Conservation (phyloP, 2,888 invertebrate species). For the Xiphydria camelus region DNA sequence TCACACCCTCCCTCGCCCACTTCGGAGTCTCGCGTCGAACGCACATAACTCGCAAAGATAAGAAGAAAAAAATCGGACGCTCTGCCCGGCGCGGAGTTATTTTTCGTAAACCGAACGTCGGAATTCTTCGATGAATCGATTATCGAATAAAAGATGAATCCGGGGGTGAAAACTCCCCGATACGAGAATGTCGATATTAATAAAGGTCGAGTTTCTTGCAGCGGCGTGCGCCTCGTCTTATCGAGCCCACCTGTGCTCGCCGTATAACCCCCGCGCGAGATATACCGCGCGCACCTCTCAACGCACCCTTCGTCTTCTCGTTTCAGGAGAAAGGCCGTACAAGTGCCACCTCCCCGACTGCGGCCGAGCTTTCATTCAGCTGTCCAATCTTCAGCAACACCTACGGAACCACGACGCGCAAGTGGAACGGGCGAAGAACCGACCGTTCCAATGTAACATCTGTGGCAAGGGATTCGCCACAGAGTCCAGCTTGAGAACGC, state of each 20-base stretch:
- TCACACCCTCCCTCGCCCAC: no score
- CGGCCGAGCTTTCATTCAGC: conserved; percentile 93
- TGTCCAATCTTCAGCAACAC: conserved; percentile 95
- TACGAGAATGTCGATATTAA: conserved; percentile 52
- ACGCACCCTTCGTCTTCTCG: no score
- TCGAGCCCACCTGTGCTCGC: no score
- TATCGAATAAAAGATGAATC: conserved; percentile 56
- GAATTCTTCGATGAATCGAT: conserved; percentile 45
- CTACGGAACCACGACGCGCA: conserved; percentile 95
- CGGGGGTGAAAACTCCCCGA: conserved; percentile 27
- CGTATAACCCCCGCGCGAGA: no score
- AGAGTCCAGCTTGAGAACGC: conserved; percentile 91
- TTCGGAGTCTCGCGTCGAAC: no score
- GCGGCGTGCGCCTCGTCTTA: no score
- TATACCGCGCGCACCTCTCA: no score
- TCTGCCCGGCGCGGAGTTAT: conserved; percentile 30
- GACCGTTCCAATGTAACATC: conserved; percentile 94
- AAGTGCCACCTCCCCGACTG: conserved; percentile 96
- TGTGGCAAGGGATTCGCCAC: conserved; percentile 97
- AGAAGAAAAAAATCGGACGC: conserved; percentile 20
- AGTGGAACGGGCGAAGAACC: conserved; percentile 90
- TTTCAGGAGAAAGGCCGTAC: conserved; percentile 87
- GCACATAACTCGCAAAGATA: no score
- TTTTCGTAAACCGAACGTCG: conserved; percentile 43
- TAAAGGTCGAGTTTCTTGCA: conserved; percentile 53